Evolutionary conservation across 2,888 invertebrate species (phyloP).

Genomic region (Pteria penguin): DNA sequence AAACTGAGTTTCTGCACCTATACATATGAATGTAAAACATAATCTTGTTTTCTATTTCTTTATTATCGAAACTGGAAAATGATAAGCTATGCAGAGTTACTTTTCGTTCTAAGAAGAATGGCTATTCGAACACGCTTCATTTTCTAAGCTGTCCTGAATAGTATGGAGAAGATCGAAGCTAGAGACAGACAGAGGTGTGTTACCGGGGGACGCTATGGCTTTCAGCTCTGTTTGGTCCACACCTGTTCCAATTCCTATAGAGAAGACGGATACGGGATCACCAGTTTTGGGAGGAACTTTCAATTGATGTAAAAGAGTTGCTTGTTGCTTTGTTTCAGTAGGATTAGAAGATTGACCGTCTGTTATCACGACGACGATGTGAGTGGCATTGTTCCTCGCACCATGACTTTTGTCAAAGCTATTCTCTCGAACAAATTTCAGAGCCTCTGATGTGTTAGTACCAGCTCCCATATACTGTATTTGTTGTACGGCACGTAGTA

Average conservation of each 20-base stretch:
- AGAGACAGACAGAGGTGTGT: constrained; percentile 43
- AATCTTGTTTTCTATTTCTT: no score
- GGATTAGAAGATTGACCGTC: constrained; percentile 55
- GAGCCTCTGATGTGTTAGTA: constrained; percentile 57
- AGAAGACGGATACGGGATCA: constrained; percentile 45
- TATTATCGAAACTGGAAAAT: no score
- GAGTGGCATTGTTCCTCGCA: constrained; percentile 45
- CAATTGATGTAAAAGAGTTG: constrained; percentile 42
- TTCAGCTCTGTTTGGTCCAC: constrained; percentile 47
- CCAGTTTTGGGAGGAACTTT: no score
- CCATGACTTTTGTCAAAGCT: constrained; percentile 46
- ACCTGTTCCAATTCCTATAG: constrained; percentile 53
- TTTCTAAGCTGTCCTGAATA: constrained; percentile 49
- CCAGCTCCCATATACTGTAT: constrained; percentile 52
- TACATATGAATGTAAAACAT: no score
- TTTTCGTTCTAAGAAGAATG: no score
- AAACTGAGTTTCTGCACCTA: no score
- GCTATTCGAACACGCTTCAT: constrained; percentile 54
- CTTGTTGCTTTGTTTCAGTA: constrained; percentile 44
- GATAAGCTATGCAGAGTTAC: no score
- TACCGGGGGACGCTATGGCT: constrained; percentile 47
- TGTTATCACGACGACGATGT: constrained; percentile 65
- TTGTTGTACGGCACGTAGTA: constrained; percentile 54
- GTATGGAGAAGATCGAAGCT: constrained; percentile 51
- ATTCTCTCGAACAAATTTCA: constrained; percentile 48